A percentile compares a stretch with the other conserved stretches of the same genome.
These are phyloP conservation scores for Misgurnus anguillicaudatus DNA, from an alignment of 2,113 vertebrate genomes.

Conservation along the genomic window DNA sequence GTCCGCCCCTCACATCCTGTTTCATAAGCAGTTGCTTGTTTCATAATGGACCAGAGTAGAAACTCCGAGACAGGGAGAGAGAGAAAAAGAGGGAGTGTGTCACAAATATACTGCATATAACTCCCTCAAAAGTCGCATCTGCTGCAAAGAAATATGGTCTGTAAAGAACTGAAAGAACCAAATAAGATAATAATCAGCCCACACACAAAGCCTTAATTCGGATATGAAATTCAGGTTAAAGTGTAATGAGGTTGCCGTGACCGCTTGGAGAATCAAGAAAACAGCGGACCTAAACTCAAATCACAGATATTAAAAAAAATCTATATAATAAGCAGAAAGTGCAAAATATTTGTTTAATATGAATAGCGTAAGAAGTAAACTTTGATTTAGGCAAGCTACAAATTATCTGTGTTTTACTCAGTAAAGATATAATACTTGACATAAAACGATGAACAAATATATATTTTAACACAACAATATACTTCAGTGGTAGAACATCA, in stretches of 20 bases:
- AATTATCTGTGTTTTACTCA: no score
- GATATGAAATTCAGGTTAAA: background rate
- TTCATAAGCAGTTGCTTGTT: slow-evolving; percentile 63
- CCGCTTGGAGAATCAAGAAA: background rate
- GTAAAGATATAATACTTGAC: no score
- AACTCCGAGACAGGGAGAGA: background rate
- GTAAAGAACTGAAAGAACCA: slow-evolving; percentile 8
- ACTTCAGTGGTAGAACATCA: no score
- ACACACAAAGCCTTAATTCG: background rate
- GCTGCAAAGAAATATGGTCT: background rate
- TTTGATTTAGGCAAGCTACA: no score
- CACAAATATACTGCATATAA: background rate
- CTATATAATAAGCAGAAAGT: background rate
- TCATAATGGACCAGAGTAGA: slow-evolving; percentile 57
- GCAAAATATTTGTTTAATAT: no score
- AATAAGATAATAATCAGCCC: slow-evolving; percentile 2
- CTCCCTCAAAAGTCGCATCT: background rate
- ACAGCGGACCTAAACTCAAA: background rate
- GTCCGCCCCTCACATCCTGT: slow-evolving; percentile 50
- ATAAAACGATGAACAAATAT: no score
- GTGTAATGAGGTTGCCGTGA: background rate
- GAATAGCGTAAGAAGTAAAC: no score
- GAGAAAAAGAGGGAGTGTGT: no score
- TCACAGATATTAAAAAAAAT: background rate
- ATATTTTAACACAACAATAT: no score